Percentiles rank a stretch among this genome's conserved stretches.
Evolutionary conservation across 1,140 invertebrate genomes (phyloP).

Genomic region (Lycorma delicatula): DNA sequence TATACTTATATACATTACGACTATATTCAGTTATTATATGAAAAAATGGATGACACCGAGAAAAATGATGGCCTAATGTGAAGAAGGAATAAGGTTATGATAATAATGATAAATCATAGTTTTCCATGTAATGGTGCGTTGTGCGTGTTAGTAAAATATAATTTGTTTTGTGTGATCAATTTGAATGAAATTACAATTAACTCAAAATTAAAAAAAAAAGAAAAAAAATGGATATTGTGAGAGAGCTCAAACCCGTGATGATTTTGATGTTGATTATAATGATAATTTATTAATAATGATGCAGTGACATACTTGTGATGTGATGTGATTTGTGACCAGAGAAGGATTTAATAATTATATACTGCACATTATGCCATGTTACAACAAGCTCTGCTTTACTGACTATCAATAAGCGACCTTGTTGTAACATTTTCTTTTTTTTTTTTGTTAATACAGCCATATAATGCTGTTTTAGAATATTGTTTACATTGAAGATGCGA

Average conservation of each 20-base stretch:
- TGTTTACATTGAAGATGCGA: conserved; percentile 25
- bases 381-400: too few relatives aligned
- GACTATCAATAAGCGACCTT: background rate
- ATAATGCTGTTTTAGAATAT: background rate
- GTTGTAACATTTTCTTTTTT: background rate
- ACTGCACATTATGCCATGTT: too few relatives aligned
- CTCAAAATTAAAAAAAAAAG: background rate
- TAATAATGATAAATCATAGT: background rate
- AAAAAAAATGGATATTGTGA: background rate
- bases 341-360: background rate
- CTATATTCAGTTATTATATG: conserved; percentile 84
- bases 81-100: too few relatives aligned
- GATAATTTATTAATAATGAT: background rate
- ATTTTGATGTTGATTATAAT: background rate
- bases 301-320: background rate
- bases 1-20: conserved; percentile 81
- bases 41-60: conserved; percentile 78
- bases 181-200: background rate
- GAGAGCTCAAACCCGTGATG: background rate
- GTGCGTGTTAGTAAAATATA: background rate
- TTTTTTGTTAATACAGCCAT: background rate
- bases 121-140: background rate
- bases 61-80: conserved; percentile 59
- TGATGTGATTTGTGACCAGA: background rate
- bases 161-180: background rate